Conservation (phyloP, 1,140 invertebrate genomes). For the Scaptomyza graminum region DNA sequence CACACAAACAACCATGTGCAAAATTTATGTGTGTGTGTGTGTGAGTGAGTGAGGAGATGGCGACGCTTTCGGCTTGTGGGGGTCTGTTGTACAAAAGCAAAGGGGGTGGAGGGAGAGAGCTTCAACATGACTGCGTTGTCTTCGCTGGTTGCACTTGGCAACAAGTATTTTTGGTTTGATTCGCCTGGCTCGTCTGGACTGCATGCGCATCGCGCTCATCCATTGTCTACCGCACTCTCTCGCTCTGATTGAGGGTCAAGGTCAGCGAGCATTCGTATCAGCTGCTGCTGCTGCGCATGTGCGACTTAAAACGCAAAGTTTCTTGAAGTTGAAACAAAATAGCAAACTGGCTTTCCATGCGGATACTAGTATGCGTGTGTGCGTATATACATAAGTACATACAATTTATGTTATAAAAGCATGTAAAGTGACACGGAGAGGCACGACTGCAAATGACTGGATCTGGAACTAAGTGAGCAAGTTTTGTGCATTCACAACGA, state of each 20-base stretch:
- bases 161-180: constrained; percentile 49
- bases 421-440: constrained; percentile 4
- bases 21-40: constrained; percentile 15
- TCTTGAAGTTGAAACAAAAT: constrained; percentile 22
- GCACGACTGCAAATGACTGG: constrained; percentile 16
- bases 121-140: constrained; percentile 57
- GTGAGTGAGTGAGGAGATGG: constrained; percentile 4
- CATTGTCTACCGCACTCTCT: constrained; percentile 20
- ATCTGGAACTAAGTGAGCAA: constrained; percentile 23
- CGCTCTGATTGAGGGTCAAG: constrained; percentile 76
- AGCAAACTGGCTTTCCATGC: constrained; percentile 12
- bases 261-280: constrained; percentile 71
- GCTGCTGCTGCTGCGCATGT: constrained; percentile 74
- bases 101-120: constrained; percentile 31
- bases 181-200: constrained; percentile 12
- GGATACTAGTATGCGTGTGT: background rate
- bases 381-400: background rate
- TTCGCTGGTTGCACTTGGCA: constrained; percentile 68
- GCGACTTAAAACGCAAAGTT: constrained; percentile 36
- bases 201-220: constrained; percentile 33
- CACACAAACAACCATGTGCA: background rate
- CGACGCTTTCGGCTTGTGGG: constrained; percentile 25
- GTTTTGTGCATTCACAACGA: constrained; percentile 1
- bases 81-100: background rate
- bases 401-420: background rate